These are phyloP conservation scores for Protobothrops mucrosquamatus DNA, from an alignment of 2,113 vertebrate species.

Conservation along the genomic window DNA sequence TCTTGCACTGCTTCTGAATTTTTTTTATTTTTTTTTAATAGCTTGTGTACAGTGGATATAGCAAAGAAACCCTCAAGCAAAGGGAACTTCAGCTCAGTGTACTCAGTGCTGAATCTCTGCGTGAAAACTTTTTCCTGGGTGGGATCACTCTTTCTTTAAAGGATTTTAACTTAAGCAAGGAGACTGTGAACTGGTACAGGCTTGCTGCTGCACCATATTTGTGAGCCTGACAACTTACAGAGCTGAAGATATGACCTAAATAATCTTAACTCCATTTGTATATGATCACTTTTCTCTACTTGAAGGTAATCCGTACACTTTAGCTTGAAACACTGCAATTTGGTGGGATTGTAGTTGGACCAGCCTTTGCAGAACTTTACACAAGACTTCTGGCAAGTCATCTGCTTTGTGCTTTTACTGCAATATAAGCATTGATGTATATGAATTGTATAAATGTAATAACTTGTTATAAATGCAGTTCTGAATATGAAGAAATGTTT, in stretches of 20 bases:
- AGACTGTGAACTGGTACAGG: constrained; percentile 95
- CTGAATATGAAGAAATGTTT: constrained; percentile 27
- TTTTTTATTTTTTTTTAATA: constrained; percentile 53
- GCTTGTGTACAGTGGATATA: constrained; percentile 94
- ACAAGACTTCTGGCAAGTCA: constrained; percentile 46
- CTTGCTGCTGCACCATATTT: constrained; percentile 85
- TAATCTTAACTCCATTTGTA: constrained; percentile 23
- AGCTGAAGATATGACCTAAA: constrained; percentile 35
- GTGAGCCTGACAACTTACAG: constrained; percentile 59
- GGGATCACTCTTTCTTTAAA: constrained; percentile 89
- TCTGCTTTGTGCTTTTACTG: constrained; percentile 30
- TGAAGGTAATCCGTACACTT: constrained; percentile 59
- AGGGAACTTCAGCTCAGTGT: constrained; percentile 93
- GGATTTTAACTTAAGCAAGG: constrained; percentile 95
- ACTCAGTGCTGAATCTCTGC: constrained; percentile 92
- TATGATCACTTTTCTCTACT: constrained; percentile 65
- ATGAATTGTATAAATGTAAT: constrained; percentile 29
- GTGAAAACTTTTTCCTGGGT: constrained; percentile 95
- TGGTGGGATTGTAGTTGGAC: constrained; percentile 55
- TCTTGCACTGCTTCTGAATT: constrained; percentile 7
- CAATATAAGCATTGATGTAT: constrained; percentile 23
- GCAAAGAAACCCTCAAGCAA: constrained; percentile 88
- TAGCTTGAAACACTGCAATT: constrained; percentile 55
- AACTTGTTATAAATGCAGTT: constrained; percentile 47
- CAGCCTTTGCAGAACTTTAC: constrained; percentile 56